Evolutionary conservation across 2,113 vertebrate genomes (phyloP).

Genomic region (Xyliphius kryptos): DNA sequence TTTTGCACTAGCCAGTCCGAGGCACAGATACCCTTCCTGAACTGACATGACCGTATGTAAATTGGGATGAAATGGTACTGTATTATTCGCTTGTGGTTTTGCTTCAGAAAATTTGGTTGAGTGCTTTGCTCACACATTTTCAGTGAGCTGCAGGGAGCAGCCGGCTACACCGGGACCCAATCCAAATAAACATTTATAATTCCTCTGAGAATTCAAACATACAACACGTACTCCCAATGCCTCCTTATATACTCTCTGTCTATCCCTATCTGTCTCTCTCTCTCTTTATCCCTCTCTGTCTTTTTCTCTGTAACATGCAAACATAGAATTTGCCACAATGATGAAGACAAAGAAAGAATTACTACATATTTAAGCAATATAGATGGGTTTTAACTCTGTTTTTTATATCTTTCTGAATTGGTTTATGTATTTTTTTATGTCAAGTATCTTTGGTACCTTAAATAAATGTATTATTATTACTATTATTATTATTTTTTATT

Average conservation of each 20-base stretch:
- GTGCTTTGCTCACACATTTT: constrained; percentile 39
- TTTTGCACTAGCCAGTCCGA: too few species aligned
- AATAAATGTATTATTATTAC: neutral
- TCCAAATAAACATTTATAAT: constrained; percentile 40
- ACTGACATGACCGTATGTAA: too few species aligned
- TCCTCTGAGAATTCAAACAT: constrained; percentile 17
- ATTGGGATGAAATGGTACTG: too few species aligned
- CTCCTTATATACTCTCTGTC: neutral
- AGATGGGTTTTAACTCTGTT: too few species aligned
- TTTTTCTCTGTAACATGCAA: too few species aligned
- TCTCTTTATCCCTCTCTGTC: neutral
- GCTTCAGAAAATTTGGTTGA: constrained; percentile 17
- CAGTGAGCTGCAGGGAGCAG: constrained; percentile 36
- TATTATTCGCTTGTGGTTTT: constrained; percentile 2
- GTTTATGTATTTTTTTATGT: too few species aligned
- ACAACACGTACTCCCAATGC: constrained; percentile 18
- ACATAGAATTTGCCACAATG: too few species aligned
- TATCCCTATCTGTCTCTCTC: constrained; percentile 2
- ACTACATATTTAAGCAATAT: too few species aligned
- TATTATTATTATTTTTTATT: neutral
- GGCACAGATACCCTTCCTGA: too few species aligned
- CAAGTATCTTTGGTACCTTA: neutral
- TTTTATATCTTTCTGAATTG: too few species aligned
- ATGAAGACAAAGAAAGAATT: too few species aligned
- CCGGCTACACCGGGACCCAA: constrained; percentile 29